Evolutionary conservation across 2,888 invertebrate genomes (phyloP).

Genomic region (Drosophila rubida): DNA sequence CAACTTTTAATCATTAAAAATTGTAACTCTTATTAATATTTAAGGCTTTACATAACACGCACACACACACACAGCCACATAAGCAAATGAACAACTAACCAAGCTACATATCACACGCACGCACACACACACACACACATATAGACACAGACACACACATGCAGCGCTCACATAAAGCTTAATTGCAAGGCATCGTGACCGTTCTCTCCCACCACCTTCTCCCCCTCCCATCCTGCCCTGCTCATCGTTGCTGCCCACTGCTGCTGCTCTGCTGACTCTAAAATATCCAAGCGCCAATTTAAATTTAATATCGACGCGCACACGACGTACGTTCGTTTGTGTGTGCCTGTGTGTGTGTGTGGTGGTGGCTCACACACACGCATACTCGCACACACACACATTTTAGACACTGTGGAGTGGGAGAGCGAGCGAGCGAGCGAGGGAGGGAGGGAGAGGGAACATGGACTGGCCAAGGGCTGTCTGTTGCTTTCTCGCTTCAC

Average conservation of each 20-base stretch:
- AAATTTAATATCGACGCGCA: slow-evolving; percentile 80
- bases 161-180: slow-evolving; percentile 55
- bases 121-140: too few species aligned
- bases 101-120: slow-evolving; percentile 15
- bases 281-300: slow-evolving; percentile 80
- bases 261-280: slow-evolving; percentile 45
- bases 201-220: slow-evolving; percentile 19
- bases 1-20: slow-evolving; percentile 80
- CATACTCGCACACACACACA: slow-evolving; percentile 15
- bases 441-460: slow-evolving; percentile 2
- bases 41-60: slow-evolving; percentile 65
- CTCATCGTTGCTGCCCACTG: slow-evolving; percentile 3
- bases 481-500: slow-evolving; percentile 36
- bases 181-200: slow-evolving; percentile 76
- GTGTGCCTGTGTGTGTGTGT: slow-evolving; percentile 1
- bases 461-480: slow-evolving; percentile 25
- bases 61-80: slow-evolving; percentile 14
- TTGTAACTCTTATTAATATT: slow-evolving; percentile 81
- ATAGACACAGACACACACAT: slow-evolving; percentile 12
- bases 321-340: slow-evolving; percentile 24
- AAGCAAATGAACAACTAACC: slow-evolving; percentile 54
- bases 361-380: slow-evolving; percentile 22
- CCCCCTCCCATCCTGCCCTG: neutral
- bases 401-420: slow-evolving; percentile 6
- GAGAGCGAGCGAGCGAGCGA: slow-evolving; percentile 1